These are phyloP conservation scores for Ephydatia muelleri DNA, from an alignment of 37 sponge, comb jelly and placozoan species.

Conservation along the genomic window DNA sequence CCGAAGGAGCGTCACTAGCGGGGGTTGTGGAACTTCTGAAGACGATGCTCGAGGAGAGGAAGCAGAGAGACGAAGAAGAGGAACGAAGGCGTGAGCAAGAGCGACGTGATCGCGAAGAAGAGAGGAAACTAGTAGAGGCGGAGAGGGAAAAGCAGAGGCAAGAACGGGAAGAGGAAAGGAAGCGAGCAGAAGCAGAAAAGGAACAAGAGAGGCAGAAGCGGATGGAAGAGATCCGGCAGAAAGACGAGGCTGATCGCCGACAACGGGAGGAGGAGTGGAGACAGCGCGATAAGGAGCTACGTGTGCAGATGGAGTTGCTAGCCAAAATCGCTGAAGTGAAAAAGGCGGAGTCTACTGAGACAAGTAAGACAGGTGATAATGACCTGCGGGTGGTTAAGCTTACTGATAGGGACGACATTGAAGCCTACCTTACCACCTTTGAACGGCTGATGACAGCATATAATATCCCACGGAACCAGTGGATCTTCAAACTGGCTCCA, in stretches of 20 bases:
- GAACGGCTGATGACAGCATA: constrained; percentile 1
- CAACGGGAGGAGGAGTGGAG: too few species aligned
- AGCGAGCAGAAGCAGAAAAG: neutral
- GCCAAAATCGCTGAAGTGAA: neutral
- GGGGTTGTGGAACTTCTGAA: neutral
- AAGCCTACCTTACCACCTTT: constrained; percentile 14
- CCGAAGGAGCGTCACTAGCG: neutral
- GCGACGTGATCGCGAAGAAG: neutral
- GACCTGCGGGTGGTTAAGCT: neutral
- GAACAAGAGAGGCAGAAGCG: neutral
- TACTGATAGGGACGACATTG: constrained; percentile 7
- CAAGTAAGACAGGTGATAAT: neutral
- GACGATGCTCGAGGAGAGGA: neutral
- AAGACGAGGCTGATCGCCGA: too few species aligned
- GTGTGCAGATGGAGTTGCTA: neutral
- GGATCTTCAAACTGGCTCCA: constrained; percentile 7
- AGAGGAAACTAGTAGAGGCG: too few species aligned
- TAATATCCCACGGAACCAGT: neutral
- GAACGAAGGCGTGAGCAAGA: neutral
- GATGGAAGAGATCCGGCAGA: too few species aligned
- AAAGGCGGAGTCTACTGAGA: neutral
- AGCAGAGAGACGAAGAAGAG: neutral
- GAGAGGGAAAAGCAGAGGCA: too few species aligned
- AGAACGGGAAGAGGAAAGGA: too few species aligned
- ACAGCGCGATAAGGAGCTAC: neutral